Percentiles rank a stretch among this genome's conserved stretches.
Evolutionary conservation across 1,140 invertebrate genomes (phyloP).

Genomic region (Philopotamus ludificatus): DNA sequence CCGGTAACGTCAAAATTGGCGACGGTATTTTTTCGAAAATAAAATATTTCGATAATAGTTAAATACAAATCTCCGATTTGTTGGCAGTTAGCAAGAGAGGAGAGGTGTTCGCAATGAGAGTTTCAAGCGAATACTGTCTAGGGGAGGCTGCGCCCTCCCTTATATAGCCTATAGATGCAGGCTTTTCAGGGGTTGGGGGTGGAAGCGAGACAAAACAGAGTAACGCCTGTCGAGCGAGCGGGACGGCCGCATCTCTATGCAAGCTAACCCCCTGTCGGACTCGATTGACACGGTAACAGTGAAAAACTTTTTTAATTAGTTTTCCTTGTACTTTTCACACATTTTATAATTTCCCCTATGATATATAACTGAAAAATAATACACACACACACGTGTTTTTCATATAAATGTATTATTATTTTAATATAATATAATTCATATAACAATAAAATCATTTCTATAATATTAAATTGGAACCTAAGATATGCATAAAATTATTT

Average conservation of each 20-base stretch:
- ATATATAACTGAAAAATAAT: too few species aligned
- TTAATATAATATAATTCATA: neutral
- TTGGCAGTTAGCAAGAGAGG: neutral
- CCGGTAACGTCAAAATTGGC: slow-evolving; percentile 42
- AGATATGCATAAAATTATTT: neutral
- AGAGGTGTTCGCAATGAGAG: neutral
- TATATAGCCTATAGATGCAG: slow-evolving; percentile 8
- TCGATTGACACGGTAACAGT: neutral
- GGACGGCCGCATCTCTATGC: neutral
- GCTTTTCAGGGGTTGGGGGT: neutral
- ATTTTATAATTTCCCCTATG: too few species aligned
- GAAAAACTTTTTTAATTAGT: neutral
- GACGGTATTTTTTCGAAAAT: neutral
- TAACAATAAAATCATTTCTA: neutral
- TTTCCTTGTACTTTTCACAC: neutral
- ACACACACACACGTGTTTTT: too few species aligned
- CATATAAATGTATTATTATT: neutral
- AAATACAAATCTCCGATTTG: neutral
- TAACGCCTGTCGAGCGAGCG: too few species aligned
- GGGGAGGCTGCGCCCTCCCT: neutral
- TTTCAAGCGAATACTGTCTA: slow-evolving; percentile 1
- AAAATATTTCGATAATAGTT: neutral
- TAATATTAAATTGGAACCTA: neutral
- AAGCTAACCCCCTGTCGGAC: neutral
- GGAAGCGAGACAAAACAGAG: neutral